Base-by-base conservation (phyloP, 1,140 invertebrate genomes). In the Telenomus remus region DNA sequence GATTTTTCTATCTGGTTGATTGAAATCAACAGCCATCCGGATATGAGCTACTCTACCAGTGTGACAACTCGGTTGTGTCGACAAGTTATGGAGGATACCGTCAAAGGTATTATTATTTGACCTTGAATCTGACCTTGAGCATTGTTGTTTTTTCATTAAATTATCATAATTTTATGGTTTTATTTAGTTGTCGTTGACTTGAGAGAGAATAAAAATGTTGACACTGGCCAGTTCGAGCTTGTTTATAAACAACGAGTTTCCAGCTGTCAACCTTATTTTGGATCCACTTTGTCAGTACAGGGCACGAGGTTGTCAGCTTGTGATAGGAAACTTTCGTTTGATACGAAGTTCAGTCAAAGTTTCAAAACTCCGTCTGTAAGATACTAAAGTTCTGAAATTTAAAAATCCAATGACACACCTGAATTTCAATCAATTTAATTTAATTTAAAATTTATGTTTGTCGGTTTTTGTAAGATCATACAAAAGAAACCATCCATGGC, bases 1-100 rank as follows among this genome's bases (percentile, higher is more conserved):
- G 95, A 97, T 84, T 95, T 95, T 76, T 92, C 92, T 50, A 95
- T 96, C 0, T 97, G 96, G 95, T 87, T 98, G 0, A 95, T 98
- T 71, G 97, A 98, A 85, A 98, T 98, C 66, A 98, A 98, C 84
- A 96, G 95, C 6, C 95, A 95, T 86, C 96, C 96, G 0, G 95
- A 96, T 80, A 92, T 98, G 89, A 95, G 95, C 34, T 91, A 93
- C 8, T 96, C 94, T 0, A 97, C 96, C 0, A 94, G 92, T 64
- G 95, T 98, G 0, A 98, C 96, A 0, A 92, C 95, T 0, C 87
- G 93, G 57, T 89, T 98, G 78, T 97, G 96, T 84, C 91, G 93
- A 11, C 93, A 94, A 82, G 95, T 95, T 48, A 90, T 98, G 50
- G 95, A 97, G 84, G 96, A 98, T 89, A 93, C 95, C 0, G 91